Conservation (phyloP, 2,888 invertebrate genomes). For the Trisateles emortualis region DNA sequence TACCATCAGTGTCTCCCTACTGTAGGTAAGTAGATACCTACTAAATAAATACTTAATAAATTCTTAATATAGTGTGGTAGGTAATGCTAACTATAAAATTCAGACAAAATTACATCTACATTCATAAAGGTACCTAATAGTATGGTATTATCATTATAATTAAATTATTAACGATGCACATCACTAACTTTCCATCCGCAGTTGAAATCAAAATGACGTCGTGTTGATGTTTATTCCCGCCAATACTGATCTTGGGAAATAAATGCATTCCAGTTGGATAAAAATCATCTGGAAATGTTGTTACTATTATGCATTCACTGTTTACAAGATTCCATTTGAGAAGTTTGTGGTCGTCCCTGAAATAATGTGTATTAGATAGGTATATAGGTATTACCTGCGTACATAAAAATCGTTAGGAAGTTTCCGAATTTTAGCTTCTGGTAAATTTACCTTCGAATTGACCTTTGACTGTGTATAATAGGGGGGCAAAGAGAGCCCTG, state of each 20-base stretch:
- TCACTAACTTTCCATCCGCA: conserved; percentile 91
- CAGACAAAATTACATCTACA: no score
- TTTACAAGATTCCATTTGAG: conserved; percentile 95
- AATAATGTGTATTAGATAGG: conserved; percentile 37
- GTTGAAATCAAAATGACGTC: conserved; percentile 95
- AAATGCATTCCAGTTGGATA: conserved; percentile 97
- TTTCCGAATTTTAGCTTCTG: no score
- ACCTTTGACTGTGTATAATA: no score
- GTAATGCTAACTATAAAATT: no score
- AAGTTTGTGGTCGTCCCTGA: conserved; percentile 96
- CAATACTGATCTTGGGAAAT: conserved; percentile 90
- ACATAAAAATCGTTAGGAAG: no score
- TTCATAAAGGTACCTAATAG: neutral
- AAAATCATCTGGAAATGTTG: conserved; percentile 93
- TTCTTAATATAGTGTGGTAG: no score
- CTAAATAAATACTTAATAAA: no score
- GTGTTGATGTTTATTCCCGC: conserved; percentile 87
- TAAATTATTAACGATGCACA: neutral
- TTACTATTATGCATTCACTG: conserved; percentile 91
- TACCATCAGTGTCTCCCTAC: no score
- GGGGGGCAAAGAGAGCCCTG: no score
- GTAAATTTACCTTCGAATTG: no score
- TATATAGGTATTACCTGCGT: no score
- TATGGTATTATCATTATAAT: neutral
- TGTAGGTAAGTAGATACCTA: no score